Percentiles rank a stretch among this genome's conserved stretches.
Evolutionary conservation across 2,797 vertebrate genomes (phyloP).

Genomic region (Leptoclinus maculatus): DNA sequence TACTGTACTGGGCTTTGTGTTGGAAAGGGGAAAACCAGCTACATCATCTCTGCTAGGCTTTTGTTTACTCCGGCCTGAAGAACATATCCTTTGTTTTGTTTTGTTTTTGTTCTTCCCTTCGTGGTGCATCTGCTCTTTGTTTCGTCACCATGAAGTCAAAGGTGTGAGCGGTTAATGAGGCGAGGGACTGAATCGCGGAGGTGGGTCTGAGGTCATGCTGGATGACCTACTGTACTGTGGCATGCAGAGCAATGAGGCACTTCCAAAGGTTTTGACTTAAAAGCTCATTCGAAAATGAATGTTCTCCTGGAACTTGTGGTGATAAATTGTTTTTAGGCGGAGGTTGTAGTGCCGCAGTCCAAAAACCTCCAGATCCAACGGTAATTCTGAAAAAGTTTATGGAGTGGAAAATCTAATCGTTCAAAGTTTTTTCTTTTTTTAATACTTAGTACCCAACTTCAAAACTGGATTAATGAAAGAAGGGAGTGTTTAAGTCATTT

Average conservation of each 20-base stretch:
- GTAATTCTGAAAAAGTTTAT: constrained; percentile 37
- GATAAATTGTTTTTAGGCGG: constrained; percentile 44
- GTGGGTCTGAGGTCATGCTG: constrained; percentile 40
- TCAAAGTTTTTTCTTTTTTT: constrained; percentile 1
- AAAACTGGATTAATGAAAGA: constrained; percentile 6
- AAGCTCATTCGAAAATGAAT: constrained; percentile 18
- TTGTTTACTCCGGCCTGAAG: constrained; percentile 62
- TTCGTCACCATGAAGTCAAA: constrained; percentile 50
- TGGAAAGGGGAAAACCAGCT: constrained; percentile 81
- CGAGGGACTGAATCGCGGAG: constrained; percentile 38
- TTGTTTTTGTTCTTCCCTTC: constrained; percentile 13
- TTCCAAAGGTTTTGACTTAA: constrained; percentile 2
- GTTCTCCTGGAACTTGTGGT: constrained; percentile 31
- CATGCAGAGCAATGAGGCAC: constrained; percentile 22
- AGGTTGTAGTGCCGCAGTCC: constrained; percentile 12
- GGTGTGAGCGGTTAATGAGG: constrained; percentile 58
- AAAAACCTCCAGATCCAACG: constrained; percentile 3
- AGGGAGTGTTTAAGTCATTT: not conserved
- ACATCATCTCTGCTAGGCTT: constrained; percentile 70
- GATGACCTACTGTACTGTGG: constrained; percentile 29
- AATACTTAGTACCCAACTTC: not conserved
- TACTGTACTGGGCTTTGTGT: constrained; percentile 77
- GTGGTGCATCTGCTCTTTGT: constrained; percentile 33
- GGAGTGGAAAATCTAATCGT: constrained; percentile 51
- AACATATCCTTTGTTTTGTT: constrained; percentile 65